These are phyloP conservation scores for Seira musarum DNA, from an alignment of 2,888 invertebrate genomes.

Conservation along the genomic window DNA sequence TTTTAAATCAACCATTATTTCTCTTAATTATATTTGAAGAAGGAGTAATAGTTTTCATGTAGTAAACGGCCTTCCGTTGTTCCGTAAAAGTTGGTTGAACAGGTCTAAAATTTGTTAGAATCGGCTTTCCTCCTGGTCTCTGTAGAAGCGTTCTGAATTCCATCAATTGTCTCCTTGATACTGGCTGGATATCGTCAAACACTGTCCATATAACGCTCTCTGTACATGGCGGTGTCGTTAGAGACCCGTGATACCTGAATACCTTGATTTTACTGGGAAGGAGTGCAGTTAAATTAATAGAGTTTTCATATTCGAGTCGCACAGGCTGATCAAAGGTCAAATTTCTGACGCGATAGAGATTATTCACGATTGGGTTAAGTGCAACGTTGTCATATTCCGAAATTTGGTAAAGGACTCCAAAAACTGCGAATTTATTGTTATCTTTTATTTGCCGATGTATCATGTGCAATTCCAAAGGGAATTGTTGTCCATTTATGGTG, in stretches of 20 bases:
- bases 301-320: not conserved
- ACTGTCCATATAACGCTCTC: constrained; percentile 60
- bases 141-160: constrained; percentile 35
- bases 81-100: constrained; percentile 38
- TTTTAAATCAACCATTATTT: no score
- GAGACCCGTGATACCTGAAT: constrained; percentile 56
- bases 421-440: constrained; percentile 42
- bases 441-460: constrained; percentile 52
- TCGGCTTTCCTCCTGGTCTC: not conserved
- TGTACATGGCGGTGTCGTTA: constrained; percentile 59
- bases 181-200: constrained; percentile 49
- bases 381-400: constrained; percentile 47
- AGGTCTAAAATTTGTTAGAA: constrained; percentile 55
- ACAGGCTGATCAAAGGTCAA: not conserved
- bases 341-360: constrained; percentile 19
- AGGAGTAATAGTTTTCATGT: no score
- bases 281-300: constrained; percentile 44
- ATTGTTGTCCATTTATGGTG: constrained; percentile 32
- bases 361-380: constrained; percentile 47
- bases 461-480: constrained; percentile 57
- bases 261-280: constrained; percentile 53
- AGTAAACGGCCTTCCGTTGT: constrained; percentile 29
- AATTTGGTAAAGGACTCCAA: constrained; percentile 50
- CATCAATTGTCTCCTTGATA: constrained; percentile 48
- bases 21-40: no score